A percentile compares a stretch with the other conserved stretches of the same genome.
phyloP scores from a whole-genome alignment of 2,797 vertebrate genomes.

The Schizothorax lantsangensis region DNA sequence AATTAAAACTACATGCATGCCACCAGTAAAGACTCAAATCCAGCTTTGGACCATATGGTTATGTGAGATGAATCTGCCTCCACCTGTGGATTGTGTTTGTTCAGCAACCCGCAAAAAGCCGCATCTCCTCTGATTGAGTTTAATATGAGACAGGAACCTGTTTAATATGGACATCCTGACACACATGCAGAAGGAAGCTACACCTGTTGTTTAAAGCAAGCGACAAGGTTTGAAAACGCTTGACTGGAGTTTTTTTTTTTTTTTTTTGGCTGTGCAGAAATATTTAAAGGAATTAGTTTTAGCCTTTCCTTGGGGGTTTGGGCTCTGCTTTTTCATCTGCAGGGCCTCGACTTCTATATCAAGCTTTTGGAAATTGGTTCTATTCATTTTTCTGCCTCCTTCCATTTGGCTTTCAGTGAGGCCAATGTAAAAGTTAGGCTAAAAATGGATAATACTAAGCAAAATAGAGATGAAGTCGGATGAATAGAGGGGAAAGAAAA shows the following conservation, averaged over 20 bases:
- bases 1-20: background rate
- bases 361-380: conserved; percentile 49
- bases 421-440: conserved; percentile 6
- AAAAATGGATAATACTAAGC: conserved; percentile 34
- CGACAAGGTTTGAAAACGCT: background rate
- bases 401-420: conserved; percentile 15
- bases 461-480: conserved; percentile 22
- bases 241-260: background rate
- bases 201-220: conserved; percentile 12
- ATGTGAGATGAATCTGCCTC: background rate
- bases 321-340: conserved; percentile 26
- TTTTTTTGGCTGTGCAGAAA: conserved; percentile 9
- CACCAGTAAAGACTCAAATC: background rate
- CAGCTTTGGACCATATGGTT: background rate
- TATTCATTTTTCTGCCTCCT: conserved; percentile 26
- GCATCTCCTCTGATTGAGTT: conserved; percentile 13
- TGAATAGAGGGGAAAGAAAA: conserved; percentile 1
- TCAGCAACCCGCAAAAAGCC: conserved; percentile 1
- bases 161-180: conserved; percentile 33
- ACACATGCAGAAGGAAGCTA: conserved; percentile 18
- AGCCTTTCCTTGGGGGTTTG: conserved; percentile 24
- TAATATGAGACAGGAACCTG: conserved; percentile 30
- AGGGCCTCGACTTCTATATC: conserved; percentile 10
- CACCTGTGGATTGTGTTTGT: conserved; percentile 41
- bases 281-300: conserved; percentile 50